A percentile compares a stretch with the other conserved stretches of the same genome.
phyloP scores from a whole-genome alignment of 2,888 invertebrate species.

The Ormyrus nitidulus region DNA sequence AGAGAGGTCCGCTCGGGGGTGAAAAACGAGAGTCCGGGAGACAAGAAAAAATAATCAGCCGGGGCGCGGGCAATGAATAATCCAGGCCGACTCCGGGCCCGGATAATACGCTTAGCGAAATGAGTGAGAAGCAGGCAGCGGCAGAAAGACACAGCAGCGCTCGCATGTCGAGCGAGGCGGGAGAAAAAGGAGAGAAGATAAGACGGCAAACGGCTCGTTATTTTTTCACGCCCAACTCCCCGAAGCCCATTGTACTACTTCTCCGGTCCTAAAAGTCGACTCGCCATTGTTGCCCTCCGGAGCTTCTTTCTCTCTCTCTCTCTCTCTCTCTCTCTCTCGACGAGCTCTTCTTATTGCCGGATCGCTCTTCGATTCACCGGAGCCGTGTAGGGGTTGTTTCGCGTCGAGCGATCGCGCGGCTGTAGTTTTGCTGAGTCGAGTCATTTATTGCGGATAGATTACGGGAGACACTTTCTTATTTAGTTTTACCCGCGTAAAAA shows the following conservation, averaged over 20 bases:
- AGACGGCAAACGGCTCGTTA: constrained; percentile 45
- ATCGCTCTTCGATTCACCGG: neutral
- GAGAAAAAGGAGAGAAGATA: constrained; percentile 25
- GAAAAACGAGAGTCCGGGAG: neutral
- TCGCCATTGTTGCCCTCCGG: neutral
- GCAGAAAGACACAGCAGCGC: no score
- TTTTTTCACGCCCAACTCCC: constrained; percentile 32
- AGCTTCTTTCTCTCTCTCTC: neutral
- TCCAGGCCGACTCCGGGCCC: neutral
- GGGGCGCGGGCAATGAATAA: constrained; percentile 4
- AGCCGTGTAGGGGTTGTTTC: no score
- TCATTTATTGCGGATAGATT: no score
- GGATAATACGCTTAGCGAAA: constrained; percentile 22
- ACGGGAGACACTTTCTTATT: no score
- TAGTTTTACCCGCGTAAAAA: no score
- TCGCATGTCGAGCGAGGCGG: constrained; percentile 13
- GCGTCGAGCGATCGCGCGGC: no score
- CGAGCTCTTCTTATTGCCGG: neutral
- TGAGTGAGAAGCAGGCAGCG: no score
- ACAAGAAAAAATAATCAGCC: constrained; percentile 4
- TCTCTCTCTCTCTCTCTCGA: neutral
- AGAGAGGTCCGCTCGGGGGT: neutral
- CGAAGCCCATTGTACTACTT: constrained; percentile 31
- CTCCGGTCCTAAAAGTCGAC: constrained; percentile 19
- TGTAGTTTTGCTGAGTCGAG: no score